Evolutionary conservation across 2,888 invertebrate genomes (phyloP).

Genomic region (Chloroclysta siterata): DNA sequence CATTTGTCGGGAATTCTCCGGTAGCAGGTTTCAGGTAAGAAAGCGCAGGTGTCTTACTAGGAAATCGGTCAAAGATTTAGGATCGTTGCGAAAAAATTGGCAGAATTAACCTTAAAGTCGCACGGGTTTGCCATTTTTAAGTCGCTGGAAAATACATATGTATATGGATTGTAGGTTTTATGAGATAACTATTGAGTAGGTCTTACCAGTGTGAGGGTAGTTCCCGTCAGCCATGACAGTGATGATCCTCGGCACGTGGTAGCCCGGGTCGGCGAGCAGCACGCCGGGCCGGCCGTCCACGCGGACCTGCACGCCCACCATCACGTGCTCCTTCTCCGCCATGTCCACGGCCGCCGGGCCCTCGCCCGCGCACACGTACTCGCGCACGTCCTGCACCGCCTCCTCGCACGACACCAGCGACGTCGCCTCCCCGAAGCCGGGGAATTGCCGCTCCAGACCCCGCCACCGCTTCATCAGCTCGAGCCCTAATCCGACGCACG

Average conservation of each 20-base stretch:
- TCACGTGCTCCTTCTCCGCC: conserved; percentile 95
- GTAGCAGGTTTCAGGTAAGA: not conserved
- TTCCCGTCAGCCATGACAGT: conserved; percentile 94
- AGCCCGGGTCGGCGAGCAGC: conserved; percentile 95
- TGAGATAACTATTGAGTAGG: too few relatives aligned
- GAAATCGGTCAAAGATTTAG: not conserved
- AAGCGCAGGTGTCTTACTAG: not conserved
- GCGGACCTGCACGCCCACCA: conserved; percentile 90
- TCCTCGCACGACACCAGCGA: conserved; percentile 94
- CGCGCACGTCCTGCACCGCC: conserved; percentile 86
- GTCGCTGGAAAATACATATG: not conserved
- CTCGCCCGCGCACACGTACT: conserved; percentile 83
- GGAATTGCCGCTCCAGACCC: conserved; percentile 86
- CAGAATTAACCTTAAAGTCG: too few relatives aligned
- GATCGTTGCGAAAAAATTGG: too few relatives aligned
- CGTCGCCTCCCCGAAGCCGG: conserved; percentile 86
- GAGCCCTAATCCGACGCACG: conserved; percentile 93
- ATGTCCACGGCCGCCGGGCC: conserved; percentile 84
- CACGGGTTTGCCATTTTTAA: not conserved
- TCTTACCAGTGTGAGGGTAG: conserved; percentile 92
- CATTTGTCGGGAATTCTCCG: too few relatives aligned
- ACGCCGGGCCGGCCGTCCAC: conserved; percentile 90
- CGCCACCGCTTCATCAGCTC: conserved; percentile 89
- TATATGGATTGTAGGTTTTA: too few relatives aligned
- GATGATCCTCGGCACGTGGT: conserved; percentile 93